Conservation (phyloP, 2,888 invertebrate genomes). For the Tiliacea aurago region DNA sequence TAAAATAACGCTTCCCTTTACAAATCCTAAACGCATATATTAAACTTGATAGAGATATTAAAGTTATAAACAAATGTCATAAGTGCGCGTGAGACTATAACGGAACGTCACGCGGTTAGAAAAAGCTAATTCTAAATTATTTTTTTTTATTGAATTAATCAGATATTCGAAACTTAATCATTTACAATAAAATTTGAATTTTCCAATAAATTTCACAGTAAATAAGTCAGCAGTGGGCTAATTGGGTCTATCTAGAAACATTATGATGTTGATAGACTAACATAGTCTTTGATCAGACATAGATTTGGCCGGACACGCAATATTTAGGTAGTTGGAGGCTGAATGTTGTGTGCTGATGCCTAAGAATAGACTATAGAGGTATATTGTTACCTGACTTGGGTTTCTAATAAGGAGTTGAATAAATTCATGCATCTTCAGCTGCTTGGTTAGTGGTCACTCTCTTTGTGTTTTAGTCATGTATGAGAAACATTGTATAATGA, state of each 20-base stretch:
- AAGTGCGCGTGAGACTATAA: slow-evolving; percentile 40
- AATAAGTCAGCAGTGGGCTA: slow-evolving; percentile 64
- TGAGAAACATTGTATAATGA: slow-evolving; percentile 39
- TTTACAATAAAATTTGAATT: slow-evolving; percentile 49
- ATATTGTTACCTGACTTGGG: slow-evolving; percentile 35
- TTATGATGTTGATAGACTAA: slow-evolving; percentile 76
- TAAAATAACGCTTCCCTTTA: slow-evolving; percentile 63
- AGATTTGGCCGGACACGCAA: slow-evolving; percentile 65
- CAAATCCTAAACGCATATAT: slow-evolving; percentile 62
- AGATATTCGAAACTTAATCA: slow-evolving; percentile 52
- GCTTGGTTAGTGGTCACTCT: slow-evolving; percentile 32
- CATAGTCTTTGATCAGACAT: slow-evolving; percentile 72
- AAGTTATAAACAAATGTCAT: slow-evolving; percentile 62
- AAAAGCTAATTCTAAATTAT: slow-evolving; percentile 51
- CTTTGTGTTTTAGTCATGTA: slow-evolving; percentile 45
- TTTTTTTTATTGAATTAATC: slow-evolving; percentile 57
- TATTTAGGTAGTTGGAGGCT: slow-evolving; percentile 40
- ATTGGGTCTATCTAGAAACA: slow-evolving; percentile 70
- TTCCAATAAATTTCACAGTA: slow-evolving; percentile 58
- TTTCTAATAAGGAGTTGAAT: slow-evolving; percentile 46
- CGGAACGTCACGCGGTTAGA: slow-evolving; percentile 31
- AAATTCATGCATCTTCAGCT: slow-evolving; percentile 36
- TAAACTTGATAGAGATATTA: slow-evolving; percentile 66
- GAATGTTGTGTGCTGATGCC: slow-evolving; percentile 22
- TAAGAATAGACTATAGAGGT: slow-evolving; percentile 49